These are phyloP conservation scores for Cynopterus sphinx DNA, from an alignment of 2,797 vertebrate species.

Conservation along the genomic window DNA sequence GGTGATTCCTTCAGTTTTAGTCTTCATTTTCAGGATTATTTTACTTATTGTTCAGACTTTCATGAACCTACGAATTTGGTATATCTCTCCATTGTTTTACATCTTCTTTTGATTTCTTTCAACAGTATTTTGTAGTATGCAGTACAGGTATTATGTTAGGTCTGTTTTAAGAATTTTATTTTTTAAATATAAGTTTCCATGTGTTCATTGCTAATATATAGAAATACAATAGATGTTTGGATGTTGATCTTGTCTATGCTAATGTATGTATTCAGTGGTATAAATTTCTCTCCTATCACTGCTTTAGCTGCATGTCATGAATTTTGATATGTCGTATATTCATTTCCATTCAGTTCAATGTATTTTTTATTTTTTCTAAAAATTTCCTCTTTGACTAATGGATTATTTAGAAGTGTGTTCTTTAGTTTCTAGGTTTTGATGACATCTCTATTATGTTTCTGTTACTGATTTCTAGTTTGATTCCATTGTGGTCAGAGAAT, in stretches of 20 bases:
- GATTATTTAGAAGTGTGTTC: not conserved
- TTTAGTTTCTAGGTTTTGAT: not conserved
- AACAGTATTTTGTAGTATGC: not conserved
- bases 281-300: not conserved
- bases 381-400: not conserved
- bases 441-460: not conserved
- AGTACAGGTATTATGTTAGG: not conserved
- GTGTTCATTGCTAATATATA: not conserved
- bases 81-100: not conserved
- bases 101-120: not conserved
- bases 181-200: not conserved
- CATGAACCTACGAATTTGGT: not conserved
- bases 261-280: not conserved
- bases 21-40: not conserved
- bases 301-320: not conserved
- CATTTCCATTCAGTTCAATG: not conserved
- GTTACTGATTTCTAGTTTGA: not conserved
- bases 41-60: not conserved
- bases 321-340: not conserved
- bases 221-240: not conserved
- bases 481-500: not conserved
- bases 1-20: not conserved
- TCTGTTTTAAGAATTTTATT: conserved; percentile 1
- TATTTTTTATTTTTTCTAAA: not conserved
- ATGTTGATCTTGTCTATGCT: not conserved